phyloP scores from a whole-genome alignment of 1,140 invertebrate genomes.

The Lepidurus packardi region DNA sequence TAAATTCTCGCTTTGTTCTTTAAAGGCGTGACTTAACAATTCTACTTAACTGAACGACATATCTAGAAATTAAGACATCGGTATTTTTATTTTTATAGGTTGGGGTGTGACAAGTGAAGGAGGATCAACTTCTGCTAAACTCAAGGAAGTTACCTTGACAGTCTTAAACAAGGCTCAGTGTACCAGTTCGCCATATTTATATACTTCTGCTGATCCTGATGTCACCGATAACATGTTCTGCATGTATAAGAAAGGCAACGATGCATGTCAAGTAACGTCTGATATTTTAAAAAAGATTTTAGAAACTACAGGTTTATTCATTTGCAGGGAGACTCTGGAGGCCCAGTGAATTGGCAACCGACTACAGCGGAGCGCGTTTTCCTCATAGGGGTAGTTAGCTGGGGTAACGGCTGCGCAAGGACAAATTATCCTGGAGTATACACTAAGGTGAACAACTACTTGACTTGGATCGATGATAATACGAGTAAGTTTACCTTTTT shows the following conservation, averaged over 20 bases:
- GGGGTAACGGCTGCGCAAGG: constrained; percentile 60
- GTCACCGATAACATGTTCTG: constrained; percentile 32
- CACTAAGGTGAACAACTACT: constrained; percentile 51
- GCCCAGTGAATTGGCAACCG: constrained; percentile 26
- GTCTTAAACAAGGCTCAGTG: constrained; percentile 24
- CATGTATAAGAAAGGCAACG: background rate
- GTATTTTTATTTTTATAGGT: background rate
- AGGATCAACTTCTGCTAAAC: background rate
- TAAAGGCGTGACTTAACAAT: background rate
- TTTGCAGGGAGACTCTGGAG: constrained; percentile 34
- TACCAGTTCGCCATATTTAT: background rate
- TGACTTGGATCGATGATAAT: constrained; percentile 54
- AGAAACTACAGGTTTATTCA: background rate
- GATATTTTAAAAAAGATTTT: no score
- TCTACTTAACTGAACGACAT: background rate
- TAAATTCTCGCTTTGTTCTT: background rate
- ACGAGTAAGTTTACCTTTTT: constrained; percentile 38
- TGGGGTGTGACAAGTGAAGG: constrained; percentile 19
- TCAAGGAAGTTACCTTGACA: constrained; percentile 22
- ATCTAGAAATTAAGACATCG: no score
- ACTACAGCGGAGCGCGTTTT: background rate
- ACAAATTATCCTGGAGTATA: constrained; percentile 57
- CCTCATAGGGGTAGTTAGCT: constrained; percentile 39
- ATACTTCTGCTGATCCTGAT: background rate
- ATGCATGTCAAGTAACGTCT: constrained; percentile 28